These are phyloP conservation scores for Ornithorhynchus anatinus DNA, from an alignment of 2,113 vertebrate species.

Conservation along the genomic window DNA sequence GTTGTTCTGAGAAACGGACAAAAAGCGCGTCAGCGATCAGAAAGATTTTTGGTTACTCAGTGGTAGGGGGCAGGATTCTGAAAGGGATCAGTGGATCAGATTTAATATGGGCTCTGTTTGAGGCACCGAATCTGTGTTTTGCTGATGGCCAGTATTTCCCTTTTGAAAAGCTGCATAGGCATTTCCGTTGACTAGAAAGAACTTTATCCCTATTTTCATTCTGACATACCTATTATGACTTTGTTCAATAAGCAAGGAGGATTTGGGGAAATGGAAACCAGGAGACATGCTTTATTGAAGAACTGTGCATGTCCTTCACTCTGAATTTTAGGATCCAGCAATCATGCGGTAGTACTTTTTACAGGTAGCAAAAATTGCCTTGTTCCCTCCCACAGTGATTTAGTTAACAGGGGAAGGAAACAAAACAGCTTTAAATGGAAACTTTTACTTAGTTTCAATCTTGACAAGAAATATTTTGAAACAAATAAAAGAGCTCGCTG, in stretches of 20 bases:
- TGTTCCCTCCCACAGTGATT: constrained; percentile 1
- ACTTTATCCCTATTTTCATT: constrained; percentile 76
- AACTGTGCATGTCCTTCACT: constrained; percentile 37
- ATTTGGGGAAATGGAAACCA: constrained; percentile 68
- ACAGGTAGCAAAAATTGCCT: constrained; percentile 34
- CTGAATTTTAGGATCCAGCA: constrained; percentile 33
- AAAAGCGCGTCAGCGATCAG: constrained; percentile 74
- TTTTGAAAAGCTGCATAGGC: constrained; percentile 74
- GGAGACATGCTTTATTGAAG: constrained; percentile 63
- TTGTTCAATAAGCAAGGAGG: constrained; percentile 73
- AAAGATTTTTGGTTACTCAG: constrained; percentile 77
- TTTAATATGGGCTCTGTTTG: constrained; percentile 86
- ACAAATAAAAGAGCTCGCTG: not conserved
- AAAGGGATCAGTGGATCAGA: constrained; percentile 91
- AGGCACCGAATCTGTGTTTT: constrained; percentile 86
- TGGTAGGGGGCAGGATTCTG: constrained; percentile 71
- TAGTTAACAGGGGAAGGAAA: constrained; percentile 12
- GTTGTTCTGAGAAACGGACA: constrained; percentile 78
- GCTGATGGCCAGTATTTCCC: constrained; percentile 82
- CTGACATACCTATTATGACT: constrained; percentile 71
- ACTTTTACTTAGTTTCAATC: not conserved
- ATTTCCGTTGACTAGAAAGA: constrained; percentile 72
- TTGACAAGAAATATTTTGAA: constrained; percentile 7
- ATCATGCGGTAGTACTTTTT: constrained; percentile 30
- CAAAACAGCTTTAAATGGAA: constrained; percentile 10